phyloP scores from a whole-genome alignment of 1,140 invertebrate genomes.

The Polyergus mexicanus region DNA sequence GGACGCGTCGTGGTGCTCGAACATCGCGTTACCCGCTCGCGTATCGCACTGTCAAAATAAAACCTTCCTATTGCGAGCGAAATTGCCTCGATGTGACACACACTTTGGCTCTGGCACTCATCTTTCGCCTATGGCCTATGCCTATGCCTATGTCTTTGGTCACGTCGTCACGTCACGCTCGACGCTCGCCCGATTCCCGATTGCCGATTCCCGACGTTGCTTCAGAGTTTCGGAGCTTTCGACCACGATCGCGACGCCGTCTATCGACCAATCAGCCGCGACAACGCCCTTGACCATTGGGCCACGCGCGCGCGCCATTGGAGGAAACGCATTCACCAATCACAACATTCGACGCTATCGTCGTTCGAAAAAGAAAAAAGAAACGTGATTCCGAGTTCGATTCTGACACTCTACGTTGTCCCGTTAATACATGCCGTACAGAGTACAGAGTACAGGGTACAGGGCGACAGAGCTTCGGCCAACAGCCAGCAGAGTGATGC shows the following conservation, averaged over 20 bases:
- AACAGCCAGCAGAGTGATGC: too few species aligned
- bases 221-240: conserved; percentile 55
- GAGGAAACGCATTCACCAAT: background rate
- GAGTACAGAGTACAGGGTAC: too few species aligned
- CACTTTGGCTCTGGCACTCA: conserved; percentile 81
- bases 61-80: conserved; percentile 79
- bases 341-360: background rate
- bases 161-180: conserved; percentile 68
- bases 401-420: background rate
- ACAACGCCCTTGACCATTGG: background rate
- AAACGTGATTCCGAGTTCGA: background rate
- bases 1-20: conserved; percentile 67
- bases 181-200: too few species aligned
- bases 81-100: conserved; percentile 79
- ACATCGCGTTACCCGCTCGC: conserved; percentile 75
- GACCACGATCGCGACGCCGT: background rate
- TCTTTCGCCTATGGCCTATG: conserved; percentile 77
- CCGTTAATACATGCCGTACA: background rate
- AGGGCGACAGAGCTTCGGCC: too few species aligned
- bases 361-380: background rate
- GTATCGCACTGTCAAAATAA: conserved; percentile 82
- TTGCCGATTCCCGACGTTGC: too few species aligned
- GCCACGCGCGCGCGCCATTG: background rate
- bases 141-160: conserved; percentile 80
- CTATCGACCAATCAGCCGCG: conserved; percentile 1